Evolutionary conservation across 1,140 invertebrate species (phyloP), one percentile per base, ranked within the genome.

Genomic region (Drosophila kurseongensis): DNA sequence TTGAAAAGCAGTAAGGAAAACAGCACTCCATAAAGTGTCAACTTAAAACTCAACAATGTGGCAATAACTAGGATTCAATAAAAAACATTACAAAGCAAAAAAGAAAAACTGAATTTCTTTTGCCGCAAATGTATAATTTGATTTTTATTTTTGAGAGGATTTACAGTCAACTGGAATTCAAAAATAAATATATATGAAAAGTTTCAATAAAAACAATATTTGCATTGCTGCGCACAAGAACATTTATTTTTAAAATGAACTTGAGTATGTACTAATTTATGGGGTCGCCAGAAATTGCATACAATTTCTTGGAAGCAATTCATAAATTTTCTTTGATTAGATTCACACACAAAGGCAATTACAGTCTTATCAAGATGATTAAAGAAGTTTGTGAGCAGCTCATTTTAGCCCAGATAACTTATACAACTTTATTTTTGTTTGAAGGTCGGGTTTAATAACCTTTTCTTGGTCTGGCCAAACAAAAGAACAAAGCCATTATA

Each of bases 381-480:
- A 36, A 44, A 51, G 42, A 50, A 65, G 29, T 68, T 68, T 35
- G 44, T 27, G 23, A 32, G 23, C 56, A 38, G 47, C 41, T 66
- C 56, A 63, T 66, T 36, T 27, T 10, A 23, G 27, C 10, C 27
- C 4, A 47, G 58, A 66, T 45, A 58, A 69, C 44, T 59, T 40
- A 71, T 65, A 73, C 55, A 59, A 42, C 41, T 35, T 38, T 47
- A 56, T 38, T 47, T 45, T 29, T 5, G 23, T 18, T 47, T 55
- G 56, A 80, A 80, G 77, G 72, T 75, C 60, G 59, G 56, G 78
- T 61, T 63, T 44, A 80, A 60, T 75, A 57, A 71, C 62, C 77
- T 52, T 44, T 51, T 58, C 45, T 14, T 36, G 13, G 32, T 10
- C 32, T 67, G 18, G 36, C 35, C 4, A 55, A 55, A 61, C 58